Evolutionary conservation across 2,888 invertebrate genomes (phyloP), one percentile per base, ranked within the genome.

Genomic region (Phortica okadai): DNA sequence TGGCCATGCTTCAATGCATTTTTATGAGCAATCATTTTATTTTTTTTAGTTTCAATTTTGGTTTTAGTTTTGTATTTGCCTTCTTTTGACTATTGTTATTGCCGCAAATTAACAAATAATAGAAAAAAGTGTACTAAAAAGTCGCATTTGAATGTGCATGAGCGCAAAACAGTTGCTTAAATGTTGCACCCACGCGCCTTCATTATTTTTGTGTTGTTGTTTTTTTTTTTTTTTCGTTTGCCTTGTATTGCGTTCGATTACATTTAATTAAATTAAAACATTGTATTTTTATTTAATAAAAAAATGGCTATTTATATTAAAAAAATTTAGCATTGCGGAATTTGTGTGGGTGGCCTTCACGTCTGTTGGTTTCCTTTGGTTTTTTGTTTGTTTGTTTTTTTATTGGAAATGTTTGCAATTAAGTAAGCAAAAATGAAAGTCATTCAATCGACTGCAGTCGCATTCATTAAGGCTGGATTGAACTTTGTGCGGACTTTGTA

Each of bases 281-380:
- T 16, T 62, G 25, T 25, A 62, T 16, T 62, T 62, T 25, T 33
- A 33, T 50, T 50, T 6, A 50, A 11, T 50, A 11, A 50, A 50
- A 50, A 8, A 50, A 11, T 50, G 10, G 50, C 5, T 21, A 8
- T 62, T 62, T 16, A 7, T 59, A 11, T 11, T 59, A 33, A 33
- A 33, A 33, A 33, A 33, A 7, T 25, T 62, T 62, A 16, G 62
- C 10, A 11, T 62, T 62, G 16, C 16, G 69, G 69, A 70, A 70
- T 70, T 70, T 41, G 33, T 44, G 70, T 56, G 56, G 70, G 70
- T 72, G 70, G 70, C 70, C 70, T 72, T 72, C 67, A 44, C 59
- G 59, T 59, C 66, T 66, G 5, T 64, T 66, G 66, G 16, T 62
- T 50, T 50, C 14, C 33, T 33, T 33, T 33, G 33, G 4, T 33